These are phyloP conservation scores for Sarcophaga carnaria DNA, from an alignment of 2,888 invertebrate species.

Conservation along the genomic window DNA sequence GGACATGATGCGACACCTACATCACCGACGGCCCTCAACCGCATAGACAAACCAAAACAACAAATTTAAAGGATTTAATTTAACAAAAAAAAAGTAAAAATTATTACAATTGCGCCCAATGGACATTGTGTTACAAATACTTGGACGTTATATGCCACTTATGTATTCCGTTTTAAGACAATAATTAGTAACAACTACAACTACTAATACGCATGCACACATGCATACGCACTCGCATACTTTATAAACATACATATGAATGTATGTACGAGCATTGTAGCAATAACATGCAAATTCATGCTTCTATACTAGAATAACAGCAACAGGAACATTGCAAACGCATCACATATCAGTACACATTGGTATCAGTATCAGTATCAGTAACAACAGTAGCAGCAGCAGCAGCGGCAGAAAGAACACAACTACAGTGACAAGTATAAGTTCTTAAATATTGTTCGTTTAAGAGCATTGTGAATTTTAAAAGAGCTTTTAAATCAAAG, in stretches of 20 bases:
- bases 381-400: not conserved
- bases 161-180: too few relatives aligned
- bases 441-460: slow-evolving; percentile 20
- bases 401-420: not conserved
- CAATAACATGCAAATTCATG: not conserved
- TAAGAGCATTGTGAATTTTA: slow-evolving; percentile 40
- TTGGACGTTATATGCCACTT: too few relatives aligned
- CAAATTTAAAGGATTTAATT: slow-evolving; percentile 32
- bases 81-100: slow-evolving; percentile 15
- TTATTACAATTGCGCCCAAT: slow-evolving; percentile 35
- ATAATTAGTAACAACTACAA: not conserved
- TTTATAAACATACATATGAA: not conserved
- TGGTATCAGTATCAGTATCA: not conserved
- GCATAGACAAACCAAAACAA: slow-evolving; percentile 12
- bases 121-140: not conserved
- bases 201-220: not conserved
- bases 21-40: too few relatives aligned
- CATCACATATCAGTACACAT: too few relatives aligned
- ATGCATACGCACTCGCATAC: not conserved
- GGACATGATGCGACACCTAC: not conserved
- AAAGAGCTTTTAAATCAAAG: slow-evolving; percentile 33
- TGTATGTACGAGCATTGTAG: not conserved
- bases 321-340: too few relatives aligned
- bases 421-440: not conserved
- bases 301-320: too few relatives aligned